Percentiles rank a stretch among this genome's conserved stretches.
Conservation (phyloP, 2,797 vertebrate species). For the Fringilla coelebs region DNA sequence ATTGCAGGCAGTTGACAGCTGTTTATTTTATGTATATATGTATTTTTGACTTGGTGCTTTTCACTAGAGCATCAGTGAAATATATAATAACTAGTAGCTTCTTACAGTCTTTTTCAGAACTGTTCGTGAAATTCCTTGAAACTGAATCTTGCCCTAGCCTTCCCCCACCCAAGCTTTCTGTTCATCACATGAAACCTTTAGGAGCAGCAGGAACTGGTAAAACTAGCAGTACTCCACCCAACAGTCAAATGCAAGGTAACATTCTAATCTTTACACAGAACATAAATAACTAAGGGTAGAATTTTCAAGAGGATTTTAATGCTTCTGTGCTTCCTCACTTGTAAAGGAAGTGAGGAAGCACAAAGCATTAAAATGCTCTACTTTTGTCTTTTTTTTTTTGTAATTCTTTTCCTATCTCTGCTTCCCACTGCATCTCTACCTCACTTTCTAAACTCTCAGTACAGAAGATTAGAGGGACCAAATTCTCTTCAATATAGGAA, state of each 20-base stretch:
- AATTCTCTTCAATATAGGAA: background rate
- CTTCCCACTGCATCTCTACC: background rate
- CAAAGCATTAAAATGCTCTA: background rate
- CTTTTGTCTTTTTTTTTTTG: background rate
- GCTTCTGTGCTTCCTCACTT: background rate
- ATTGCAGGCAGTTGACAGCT: background rate
- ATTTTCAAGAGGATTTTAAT: background rate
- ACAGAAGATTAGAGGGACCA: background rate
- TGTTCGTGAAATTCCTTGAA: slow-evolving; percentile 97
- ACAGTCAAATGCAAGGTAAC: slow-evolving; percentile 76
- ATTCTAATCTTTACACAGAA: background rate
- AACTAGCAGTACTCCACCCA: slow-evolving; percentile 20
- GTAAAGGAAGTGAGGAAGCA: background rate
- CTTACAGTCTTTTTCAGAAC: slow-evolving; percentile 93
- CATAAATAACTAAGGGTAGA: background rate
- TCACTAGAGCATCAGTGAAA: background rate
- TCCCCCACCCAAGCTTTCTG: slow-evolving; percentile 84
- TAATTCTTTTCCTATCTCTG: background rate
- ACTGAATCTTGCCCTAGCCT: slow-evolving; percentile 88
- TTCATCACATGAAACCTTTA: slow-evolving; percentile 85
- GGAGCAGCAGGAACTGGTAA: slow-evolving; percentile 76
- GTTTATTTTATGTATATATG: background rate
- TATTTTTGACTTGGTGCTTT: background rate
- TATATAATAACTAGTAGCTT: background rate
- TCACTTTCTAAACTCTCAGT: background rate